Percentiles rank a stretch among this genome's conserved stretches.
Conservation (phyloP, 2,113 vertebrate genomes). For the Anoplopoma fimbria region DNA sequence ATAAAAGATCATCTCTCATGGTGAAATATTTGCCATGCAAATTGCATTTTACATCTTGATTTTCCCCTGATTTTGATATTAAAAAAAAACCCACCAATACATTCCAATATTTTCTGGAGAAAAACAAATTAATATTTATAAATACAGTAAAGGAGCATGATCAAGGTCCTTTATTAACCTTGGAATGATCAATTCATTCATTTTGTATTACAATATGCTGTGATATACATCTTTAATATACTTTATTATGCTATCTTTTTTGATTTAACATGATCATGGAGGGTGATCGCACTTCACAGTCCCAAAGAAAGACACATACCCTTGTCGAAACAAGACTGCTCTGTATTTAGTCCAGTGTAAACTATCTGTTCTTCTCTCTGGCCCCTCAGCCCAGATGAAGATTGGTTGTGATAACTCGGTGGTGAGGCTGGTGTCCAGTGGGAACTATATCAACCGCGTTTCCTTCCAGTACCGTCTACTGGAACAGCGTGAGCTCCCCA, state of each 20-base stretch:
- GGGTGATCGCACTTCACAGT: background rate
- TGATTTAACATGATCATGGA: background rate
- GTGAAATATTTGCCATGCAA: background rate
- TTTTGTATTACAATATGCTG: background rate
- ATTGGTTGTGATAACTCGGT: constrained; percentile 96
- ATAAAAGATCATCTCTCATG: background rate
- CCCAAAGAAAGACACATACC: background rate
- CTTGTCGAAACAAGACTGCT: constrained; percentile 2
- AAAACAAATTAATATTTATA: background rate
- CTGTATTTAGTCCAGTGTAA: constrained; percentile 25
- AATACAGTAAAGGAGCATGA: background rate
- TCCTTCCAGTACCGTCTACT: constrained; percentile 94
- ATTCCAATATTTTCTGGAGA: background rate
- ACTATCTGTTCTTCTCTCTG: constrained; percentile 38
- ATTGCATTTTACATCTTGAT: background rate
- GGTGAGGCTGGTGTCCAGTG: constrained; percentile 94
- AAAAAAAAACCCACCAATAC: background rate
- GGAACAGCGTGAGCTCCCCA: constrained; percentile 85
- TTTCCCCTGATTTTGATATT: background rate
- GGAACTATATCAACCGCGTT: constrained; percentile 92
- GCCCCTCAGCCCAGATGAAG: constrained; percentile 91
- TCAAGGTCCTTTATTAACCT: background rate
- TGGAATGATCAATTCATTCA: background rate
- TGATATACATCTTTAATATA: background rate
- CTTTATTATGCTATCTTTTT: background rate